phyloP scores from a whole-genome alignment of 2,888 invertebrate species.

The Strigamia crassipes region DNA sequence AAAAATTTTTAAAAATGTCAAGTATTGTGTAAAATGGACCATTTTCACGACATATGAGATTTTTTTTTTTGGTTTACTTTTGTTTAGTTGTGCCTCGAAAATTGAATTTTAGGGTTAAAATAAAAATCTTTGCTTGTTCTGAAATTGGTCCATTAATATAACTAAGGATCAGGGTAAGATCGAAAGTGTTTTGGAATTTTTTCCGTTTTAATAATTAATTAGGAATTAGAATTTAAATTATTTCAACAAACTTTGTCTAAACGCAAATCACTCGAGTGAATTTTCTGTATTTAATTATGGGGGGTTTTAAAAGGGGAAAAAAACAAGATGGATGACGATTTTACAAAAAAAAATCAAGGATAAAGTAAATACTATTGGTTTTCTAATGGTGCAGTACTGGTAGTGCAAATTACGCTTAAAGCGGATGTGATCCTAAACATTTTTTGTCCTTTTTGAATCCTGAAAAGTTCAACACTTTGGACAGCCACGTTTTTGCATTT shows the following conservation, averaged over 20 bases:
- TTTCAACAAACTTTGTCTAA: neutral
- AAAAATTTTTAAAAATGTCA: neutral
- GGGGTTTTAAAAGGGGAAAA: neutral
- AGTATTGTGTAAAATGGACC: neutral
- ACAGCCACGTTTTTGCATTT: slow-evolving; percentile 3
- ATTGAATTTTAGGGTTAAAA: too few species aligned
- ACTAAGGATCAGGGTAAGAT: neutral
- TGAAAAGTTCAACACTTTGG: slow-evolving; percentile 22
- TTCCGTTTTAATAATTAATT: slow-evolving; percentile 1
- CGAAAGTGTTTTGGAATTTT: slow-evolving; percentile 39
- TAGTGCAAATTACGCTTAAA: slow-evolving; percentile 23
- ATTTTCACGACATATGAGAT: neutral
- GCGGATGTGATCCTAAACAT: slow-evolving; percentile 12
- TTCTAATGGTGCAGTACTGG: slow-evolving; percentile 14
- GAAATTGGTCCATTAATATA: neutral
- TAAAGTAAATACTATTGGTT: neutral
- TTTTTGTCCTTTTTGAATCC: slow-evolving; percentile 7
- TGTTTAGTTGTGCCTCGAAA: too few species aligned
- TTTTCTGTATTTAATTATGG: slow-evolving; percentile 6
- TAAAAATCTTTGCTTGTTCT: too few species aligned
- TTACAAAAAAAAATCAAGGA: neutral
- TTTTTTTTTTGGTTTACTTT: too few species aligned
- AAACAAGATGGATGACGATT: neutral
- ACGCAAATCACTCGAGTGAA: neutral
- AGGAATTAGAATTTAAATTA: neutral